Evolutionary conservation across 2,113 vertebrate genomes (phyloP).

Genomic region (Paramormyrops kingsleyae): DNA sequence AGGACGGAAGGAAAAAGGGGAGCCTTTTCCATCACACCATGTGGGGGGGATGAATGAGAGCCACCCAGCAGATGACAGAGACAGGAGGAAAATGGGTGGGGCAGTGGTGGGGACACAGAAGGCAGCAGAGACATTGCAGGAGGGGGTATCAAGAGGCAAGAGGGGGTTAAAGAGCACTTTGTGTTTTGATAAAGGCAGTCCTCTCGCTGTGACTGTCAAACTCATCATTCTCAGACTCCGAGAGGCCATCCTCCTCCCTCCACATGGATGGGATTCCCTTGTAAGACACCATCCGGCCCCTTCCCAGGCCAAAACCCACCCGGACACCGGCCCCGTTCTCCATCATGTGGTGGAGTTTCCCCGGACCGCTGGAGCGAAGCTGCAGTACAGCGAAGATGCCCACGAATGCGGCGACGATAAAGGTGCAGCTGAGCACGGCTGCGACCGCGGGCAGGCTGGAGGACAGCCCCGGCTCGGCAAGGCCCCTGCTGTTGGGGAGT

Average conservation of each 20-base stretch:
- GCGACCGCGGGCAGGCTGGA: constrained; percentile 69
- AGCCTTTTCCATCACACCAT: not conserved
- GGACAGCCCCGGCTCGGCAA: constrained; percentile 14
- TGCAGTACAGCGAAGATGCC: constrained; percentile 83
- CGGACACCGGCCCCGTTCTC: constrained; percentile 47
- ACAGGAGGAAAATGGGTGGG: not conserved
- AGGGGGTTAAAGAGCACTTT: constrained; percentile 90
- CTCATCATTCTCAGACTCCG: constrained; percentile 84
- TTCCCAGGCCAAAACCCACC: constrained; percentile 40
- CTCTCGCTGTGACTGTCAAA: constrained; percentile 80
- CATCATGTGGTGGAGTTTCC: constrained; percentile 73
- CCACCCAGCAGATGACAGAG: constrained; percentile 13
- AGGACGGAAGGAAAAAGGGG: not conserved
- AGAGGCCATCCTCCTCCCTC: constrained; percentile 76
- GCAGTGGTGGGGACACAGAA: not conserved
- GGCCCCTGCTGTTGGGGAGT: not conserved
- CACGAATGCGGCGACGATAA: constrained; percentile 77
- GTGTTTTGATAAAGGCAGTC: constrained; percentile 98
- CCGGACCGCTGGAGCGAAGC: constrained; percentile 70
- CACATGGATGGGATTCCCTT: constrained; percentile 89
- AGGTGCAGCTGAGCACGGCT: constrained; percentile 81
- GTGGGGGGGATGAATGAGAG: constrained; percentile 20
- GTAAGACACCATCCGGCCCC: constrained; percentile 76
- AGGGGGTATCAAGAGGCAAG: not conserved
- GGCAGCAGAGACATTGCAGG: constrained; percentile 27